Conservation (phyloP, 2,888 invertebrate species). For the Operophtera brumata region DNA sequence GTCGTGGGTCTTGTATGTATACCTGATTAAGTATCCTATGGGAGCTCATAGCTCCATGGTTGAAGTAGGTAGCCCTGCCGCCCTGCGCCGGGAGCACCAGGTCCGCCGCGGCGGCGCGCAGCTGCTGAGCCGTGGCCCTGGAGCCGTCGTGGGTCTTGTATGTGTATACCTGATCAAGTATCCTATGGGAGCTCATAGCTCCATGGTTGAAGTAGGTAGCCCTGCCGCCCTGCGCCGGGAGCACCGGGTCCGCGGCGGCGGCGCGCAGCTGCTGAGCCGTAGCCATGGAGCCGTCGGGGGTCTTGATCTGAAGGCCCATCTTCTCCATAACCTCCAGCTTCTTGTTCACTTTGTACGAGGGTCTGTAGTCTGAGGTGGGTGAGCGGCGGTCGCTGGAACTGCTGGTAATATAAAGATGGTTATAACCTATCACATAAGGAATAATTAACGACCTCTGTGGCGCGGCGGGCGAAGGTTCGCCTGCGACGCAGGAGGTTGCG, state of each 20-base stretch:
- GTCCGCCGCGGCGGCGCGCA: slow-evolving; percentile 74
- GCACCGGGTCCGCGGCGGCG: slow-evolving; percentile 67
- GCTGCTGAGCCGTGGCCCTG: slow-evolving; percentile 79
- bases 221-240: slow-evolving; percentile 43
- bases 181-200: slow-evolving; percentile 88
- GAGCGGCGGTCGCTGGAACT: slow-evolving; percentile 51
- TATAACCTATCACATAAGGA: too few relatives aligned
- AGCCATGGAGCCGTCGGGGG: slow-evolving; percentile 77
- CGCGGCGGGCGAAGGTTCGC: too few relatives aligned
- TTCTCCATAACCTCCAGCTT: slow-evolving; percentile 77
- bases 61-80: slow-evolving; percentile 85
- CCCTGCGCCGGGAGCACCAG: slow-evolving; percentile 44
- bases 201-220: slow-evolving; percentile 89
- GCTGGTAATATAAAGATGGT: slow-evolving; percentile 6
- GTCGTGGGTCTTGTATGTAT: slow-evolving; percentile 65
- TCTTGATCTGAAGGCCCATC: slow-evolving; percentile 79
- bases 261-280: slow-evolving; percentile 80
- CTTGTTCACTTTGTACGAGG: slow-evolving; percentile 74
- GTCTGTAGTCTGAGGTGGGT: slow-evolving; percentile 64
- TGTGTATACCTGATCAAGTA: slow-evolving; percentile 87
- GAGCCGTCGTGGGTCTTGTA: slow-evolving; percentile 76
- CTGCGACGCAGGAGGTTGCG: too few relatives aligned
- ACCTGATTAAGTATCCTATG: slow-evolving; percentile 88
- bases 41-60: slow-evolving; percentile 87
- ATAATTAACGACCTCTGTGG: too few relatives aligned